Evolutionary conservation across 1,140 invertebrate genomes (phyloP).

Genomic region (Brevipalpus yothersi): DNA sequence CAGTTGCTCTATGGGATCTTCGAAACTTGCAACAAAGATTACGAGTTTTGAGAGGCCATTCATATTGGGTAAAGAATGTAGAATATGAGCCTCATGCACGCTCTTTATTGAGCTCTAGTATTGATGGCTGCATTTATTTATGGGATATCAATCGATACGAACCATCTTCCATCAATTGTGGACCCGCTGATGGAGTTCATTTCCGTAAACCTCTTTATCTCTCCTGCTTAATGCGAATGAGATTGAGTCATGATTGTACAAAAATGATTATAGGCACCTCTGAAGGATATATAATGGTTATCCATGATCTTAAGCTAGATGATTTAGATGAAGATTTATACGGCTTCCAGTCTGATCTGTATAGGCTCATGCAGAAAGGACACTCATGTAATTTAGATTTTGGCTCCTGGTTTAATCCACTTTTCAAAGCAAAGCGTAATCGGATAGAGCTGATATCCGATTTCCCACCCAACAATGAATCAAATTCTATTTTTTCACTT

Average conservation of each 20-base stretch:
- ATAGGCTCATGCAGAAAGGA: conserved; percentile 61
- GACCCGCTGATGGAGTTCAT: background rate
- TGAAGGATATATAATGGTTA: conserved; percentile 60
- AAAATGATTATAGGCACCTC: conserved; percentile 76
- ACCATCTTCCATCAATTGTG: background rate
- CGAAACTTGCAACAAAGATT: conserved; percentile 47
- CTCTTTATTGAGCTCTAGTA: conserved; percentile 61
- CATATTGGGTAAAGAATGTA: conserved; percentile 90
- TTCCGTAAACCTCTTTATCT: conserved; percentile 1
- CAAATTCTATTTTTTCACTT: conserved; percentile 62
- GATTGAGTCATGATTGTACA: conserved; percentile 50
- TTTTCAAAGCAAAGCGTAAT: conserved; percentile 53
- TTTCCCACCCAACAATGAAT: conserved; percentile 58
- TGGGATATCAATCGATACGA: conserved; percentile 55
- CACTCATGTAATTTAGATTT: conserved; percentile 17
- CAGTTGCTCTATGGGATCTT: conserved; percentile 72
- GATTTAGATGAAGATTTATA: conserved; percentile 49
- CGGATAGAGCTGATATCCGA: conserved; percentile 67
- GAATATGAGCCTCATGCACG: conserved; percentile 68
- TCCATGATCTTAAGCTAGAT: conserved; percentile 60
- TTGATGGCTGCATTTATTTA: conserved; percentile 74
- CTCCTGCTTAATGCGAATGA: conserved; percentile 48
- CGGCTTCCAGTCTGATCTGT: conserved; percentile 68
- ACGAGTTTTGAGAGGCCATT: conserved; percentile 52
- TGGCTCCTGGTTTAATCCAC: conserved; percentile 29